Percentiles rank a stretch among this genome's conserved stretches.
Evolutionary conservation across 2,797 vertebrate genomes (phyloP).

Genomic region (Xerus rutilus): DNA sequence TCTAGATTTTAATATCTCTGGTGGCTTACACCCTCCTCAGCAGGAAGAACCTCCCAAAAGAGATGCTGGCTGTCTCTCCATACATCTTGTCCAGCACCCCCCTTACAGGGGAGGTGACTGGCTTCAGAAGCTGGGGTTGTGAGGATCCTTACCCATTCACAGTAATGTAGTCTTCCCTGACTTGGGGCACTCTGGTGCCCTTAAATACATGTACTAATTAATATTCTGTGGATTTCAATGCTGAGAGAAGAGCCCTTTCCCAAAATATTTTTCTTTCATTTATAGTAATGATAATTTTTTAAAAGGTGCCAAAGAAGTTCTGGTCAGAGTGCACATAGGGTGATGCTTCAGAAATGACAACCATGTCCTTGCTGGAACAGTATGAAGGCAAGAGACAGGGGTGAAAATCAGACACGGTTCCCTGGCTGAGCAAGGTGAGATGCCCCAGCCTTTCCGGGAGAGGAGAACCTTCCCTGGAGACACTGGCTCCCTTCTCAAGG

Average conservation of each 20-base stretch:
- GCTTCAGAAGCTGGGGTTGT: neutral
- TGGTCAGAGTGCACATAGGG: neutral
- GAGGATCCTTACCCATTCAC: neutral
- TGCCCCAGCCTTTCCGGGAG: neutral
- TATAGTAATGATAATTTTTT: neutral
- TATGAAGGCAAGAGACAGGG: too few relatives aligned
- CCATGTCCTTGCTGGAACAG: neutral
- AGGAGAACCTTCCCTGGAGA: neutral
- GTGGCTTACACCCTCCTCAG: too few relatives aligned
- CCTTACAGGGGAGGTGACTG: neutral
- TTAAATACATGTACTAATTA: neutral
- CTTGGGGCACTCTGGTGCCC: neutral
- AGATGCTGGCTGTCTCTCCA: too few relatives aligned
- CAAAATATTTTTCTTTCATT: neutral
- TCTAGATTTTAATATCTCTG: too few relatives aligned
- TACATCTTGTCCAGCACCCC: neutral
- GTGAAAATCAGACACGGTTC: neutral
- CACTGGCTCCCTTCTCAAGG: accelerated
- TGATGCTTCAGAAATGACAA: neutral
- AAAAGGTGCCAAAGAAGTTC: neutral
- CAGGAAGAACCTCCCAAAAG: too few relatives aligned
- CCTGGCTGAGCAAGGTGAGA: neutral
- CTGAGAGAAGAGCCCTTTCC: neutral
- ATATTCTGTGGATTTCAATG: neutral
- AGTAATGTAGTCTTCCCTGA: neutral